Percentiles rank a stretch among this genome's conserved stretches.
These are phyloP conservation scores for Garra rufa DNA, from an alignment of 2,113 vertebrate species.

Conservation along the genomic window DNA sequence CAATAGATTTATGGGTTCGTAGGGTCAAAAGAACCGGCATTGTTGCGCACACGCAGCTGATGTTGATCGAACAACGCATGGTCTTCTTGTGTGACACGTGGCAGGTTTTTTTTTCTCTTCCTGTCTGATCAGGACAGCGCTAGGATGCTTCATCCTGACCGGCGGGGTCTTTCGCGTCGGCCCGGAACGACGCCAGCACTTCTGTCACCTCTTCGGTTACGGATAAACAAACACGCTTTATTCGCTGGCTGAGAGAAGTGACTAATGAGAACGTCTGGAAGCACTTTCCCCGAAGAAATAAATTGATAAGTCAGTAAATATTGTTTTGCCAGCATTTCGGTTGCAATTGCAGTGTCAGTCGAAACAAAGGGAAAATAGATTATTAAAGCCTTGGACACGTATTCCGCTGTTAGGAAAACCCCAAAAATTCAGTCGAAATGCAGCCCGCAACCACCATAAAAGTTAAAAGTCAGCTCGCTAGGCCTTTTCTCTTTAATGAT, in stretches of 20 bases:
- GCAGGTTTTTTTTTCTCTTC: not conserved
- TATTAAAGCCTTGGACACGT: slow-evolving; percentile 70
- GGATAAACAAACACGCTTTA: slow-evolving; percentile 38
- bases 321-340: slow-evolving; percentile 44
- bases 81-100: slow-evolving; percentile 72
- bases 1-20: slow-evolving; percentile 9
- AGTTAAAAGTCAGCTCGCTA: slow-evolving; percentile 80
- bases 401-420: slow-evolving; percentile 60
- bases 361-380: slow-evolving; percentile 58
- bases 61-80: not conserved
- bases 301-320: slow-evolving; percentile 44
- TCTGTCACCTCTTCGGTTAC: slow-evolving; percentile 42
- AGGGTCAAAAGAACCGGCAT: not conserved
- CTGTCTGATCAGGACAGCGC: not conserved
- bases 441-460: slow-evolving; percentile 77
- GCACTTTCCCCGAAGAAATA: slow-evolving; percentile 38
- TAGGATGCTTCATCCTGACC: not conserved
- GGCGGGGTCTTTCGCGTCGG: not conserved
- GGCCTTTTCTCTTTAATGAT: slow-evolving; percentile 74
- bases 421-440: slow-evolving; percentile 32
- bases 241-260: slow-evolving; percentile 26
- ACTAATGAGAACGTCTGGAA: slow-evolving; percentile 46
- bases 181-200: slow-evolving; percentile 7
- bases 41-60: not conserved
- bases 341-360: slow-evolving; percentile 38